Base-by-base conservation (phyloP, 1,140 invertebrate species). In the Agrypnia vestita region DNA sequence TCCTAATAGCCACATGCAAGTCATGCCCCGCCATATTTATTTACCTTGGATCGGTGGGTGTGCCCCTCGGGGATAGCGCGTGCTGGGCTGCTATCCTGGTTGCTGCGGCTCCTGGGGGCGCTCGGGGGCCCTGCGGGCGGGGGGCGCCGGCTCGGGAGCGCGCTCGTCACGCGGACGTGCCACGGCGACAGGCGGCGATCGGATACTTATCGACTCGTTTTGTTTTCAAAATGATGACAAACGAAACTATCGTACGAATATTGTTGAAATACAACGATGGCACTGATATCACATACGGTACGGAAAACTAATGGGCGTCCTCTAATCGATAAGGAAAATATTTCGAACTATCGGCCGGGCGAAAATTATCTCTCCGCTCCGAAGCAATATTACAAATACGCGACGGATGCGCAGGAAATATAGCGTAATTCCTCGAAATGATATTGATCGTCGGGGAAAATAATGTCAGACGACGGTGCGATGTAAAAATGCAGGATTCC, bases 381-480 rank as follows among this genome's bases (percentile, higher is more conserved):
- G 55, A 59, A 59, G 21, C 15, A 21, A 59, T 19, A 59, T 59
- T 59, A 59, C 17, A 10, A 4, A 9, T 17, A 21, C 53, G 21
- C 21, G 15, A 15, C 55, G 55, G 21, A 59, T 21, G 55, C 55
- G 55, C 55, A 59, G 55, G 15, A 15, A 59, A 59, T 19, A 59
- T 17, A 59, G 21, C 17, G 21, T n/a, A 59, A 59, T 19, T 19
- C 55, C 55, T 21, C 55, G 21, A 21, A 19, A 59, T 59, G 55
- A 59, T 59, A 59, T 59, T 59, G 55, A 59, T 59, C 55, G 55
- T 35, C 25, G 25, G 25, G n/a, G 15, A 59, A 59, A 59, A 59
- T 19, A 59, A 59, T 17, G 25, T 59, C 55, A 59, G 55, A 59
- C 55, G 21, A 21, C 21, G 25, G 25, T 35, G 25, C 25, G 25